phyloP scores from a whole-genome alignment of 2,888 invertebrate species.

The Bombylius major region DNA sequence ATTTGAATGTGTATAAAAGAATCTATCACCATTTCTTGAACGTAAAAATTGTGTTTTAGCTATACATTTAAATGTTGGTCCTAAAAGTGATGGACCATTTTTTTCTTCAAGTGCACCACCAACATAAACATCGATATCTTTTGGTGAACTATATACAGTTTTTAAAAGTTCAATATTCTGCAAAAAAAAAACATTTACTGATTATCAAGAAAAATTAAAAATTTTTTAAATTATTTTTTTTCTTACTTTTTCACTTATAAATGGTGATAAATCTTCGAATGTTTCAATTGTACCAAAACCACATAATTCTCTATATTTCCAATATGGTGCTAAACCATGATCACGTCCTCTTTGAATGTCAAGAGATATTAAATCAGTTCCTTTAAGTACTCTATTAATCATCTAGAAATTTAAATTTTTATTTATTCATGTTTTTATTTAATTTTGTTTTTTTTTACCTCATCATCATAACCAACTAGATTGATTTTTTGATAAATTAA shows the following conservation, averaged over 20 bases:
- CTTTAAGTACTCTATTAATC: conserved; percentile 22
- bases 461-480: conserved; percentile 4
- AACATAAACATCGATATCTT: conserved; percentile 58
- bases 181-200: conserved; percentile 9
- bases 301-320: conserved; percentile 56
- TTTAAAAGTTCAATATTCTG: conserved; percentile 45
- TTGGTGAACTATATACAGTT: conserved; percentile 32
- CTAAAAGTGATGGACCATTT: conserved; percentile 48
- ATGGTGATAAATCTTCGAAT: conserved; percentile 48
- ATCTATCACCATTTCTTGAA: conserved; percentile 53
- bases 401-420: not conserved
- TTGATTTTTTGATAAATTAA: conserved; percentile 37
- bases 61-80: conserved; percentile 58
- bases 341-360: conserved; percentile 62
- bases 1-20: conserved; percentile 55
- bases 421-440: not conserved
- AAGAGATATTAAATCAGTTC: conserved; percentile 54
- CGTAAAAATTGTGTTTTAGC: conserved; percentile 58
- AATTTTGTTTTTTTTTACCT: not conserved
- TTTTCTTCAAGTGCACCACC: conserved; percentile 57
- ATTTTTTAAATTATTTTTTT: not conserved
- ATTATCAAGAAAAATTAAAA: not conserved
- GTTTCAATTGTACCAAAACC: conserved; percentile 45
- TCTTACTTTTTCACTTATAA: conserved; percentile 42
- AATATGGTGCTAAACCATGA: conserved; percentile 56